These are phyloP conservation scores for Amblyjoppa fuscipennis DNA, from an alignment of 2,888 invertebrate species.

Conservation along the genomic window DNA sequence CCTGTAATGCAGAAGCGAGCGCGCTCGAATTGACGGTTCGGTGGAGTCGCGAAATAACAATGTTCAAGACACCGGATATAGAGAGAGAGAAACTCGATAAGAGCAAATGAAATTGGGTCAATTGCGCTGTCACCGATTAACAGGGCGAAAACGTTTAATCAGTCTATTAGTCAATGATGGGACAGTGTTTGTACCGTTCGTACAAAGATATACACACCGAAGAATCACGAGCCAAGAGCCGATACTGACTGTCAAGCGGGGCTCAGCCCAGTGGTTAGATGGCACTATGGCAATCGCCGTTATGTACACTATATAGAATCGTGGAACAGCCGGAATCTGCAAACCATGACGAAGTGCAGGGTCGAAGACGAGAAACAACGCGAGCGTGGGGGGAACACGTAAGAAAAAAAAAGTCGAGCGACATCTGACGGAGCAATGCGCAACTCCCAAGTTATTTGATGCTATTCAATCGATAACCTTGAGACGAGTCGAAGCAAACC, in stretches of 20 bases:
- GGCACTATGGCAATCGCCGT: slow-evolving; percentile 18
- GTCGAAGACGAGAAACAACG: slow-evolving; percentile 14
- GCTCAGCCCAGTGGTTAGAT: slow-evolving; percentile 31
- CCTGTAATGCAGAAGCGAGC: neutral
- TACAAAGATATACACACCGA: neutral
- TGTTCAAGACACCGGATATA: slow-evolving; percentile 1
- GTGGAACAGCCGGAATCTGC: slow-evolving; percentile 29
- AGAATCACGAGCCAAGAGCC: neutral
- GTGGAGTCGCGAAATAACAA: neutral
- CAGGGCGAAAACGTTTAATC: neutral
- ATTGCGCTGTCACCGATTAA: slow-evolving; percentile 40
- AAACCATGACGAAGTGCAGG: slow-evolving; percentile 11
- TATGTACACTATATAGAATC: slow-evolving; percentile 38
- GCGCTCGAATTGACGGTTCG: neutral
- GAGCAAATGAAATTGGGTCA: slow-evolving; percentile 58
- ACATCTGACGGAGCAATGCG: neutral
- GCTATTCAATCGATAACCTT: neutral
- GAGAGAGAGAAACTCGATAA: slow-evolving; percentile 28
- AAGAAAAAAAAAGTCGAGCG: neutral
- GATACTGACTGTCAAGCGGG: slow-evolving; percentile 7
- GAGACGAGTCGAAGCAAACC: neutral
- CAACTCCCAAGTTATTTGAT: neutral
- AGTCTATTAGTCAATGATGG: neutral
- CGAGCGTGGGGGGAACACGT: neutral
- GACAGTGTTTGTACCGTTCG: neutral